phyloP scores from a whole-genome alignment of 2,797 vertebrate species.

The Craterocephalus amniculus region DNA sequence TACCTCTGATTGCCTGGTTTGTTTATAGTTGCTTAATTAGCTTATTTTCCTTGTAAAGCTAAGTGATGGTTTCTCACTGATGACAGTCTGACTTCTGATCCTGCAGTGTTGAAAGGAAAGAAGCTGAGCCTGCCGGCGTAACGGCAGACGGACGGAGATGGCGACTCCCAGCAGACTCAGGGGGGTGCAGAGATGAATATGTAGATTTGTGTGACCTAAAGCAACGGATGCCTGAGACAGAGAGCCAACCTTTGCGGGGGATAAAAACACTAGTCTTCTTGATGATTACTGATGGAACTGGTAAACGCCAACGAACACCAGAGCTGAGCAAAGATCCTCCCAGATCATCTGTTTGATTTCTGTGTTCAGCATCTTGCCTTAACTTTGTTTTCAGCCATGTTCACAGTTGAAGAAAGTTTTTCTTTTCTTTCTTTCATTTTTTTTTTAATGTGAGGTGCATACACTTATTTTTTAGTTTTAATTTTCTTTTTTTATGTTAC shows the following conservation, averaged over 20 bases:
- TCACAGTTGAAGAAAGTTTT: conserved; percentile 82
- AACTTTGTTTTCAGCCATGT: conserved; percentile 94
- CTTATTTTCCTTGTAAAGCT: not conserved
- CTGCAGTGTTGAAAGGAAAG: conserved; percentile 97
- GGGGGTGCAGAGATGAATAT: conserved; percentile 83
- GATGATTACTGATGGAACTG: conserved; percentile 81
- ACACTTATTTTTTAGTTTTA: conserved; percentile 52
- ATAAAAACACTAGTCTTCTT: conserved; percentile 78
- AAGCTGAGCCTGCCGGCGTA: conserved; percentile 99
- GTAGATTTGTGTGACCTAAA: conserved; percentile 80
- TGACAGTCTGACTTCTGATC: conserved; percentile 14
- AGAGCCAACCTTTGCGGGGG: conserved; percentile 70
- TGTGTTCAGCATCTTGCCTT: conserved; percentile 96
- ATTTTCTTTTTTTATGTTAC: conserved; percentile 53
- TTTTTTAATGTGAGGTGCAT: conserved; percentile 89
- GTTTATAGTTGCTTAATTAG: not conserved
- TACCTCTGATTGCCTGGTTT: not conserved
- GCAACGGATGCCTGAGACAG: conserved; percentile 88
- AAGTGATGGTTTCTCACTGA: not conserved
- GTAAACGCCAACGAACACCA: conserved; percentile 84
- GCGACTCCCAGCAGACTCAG: conserved; percentile 88
- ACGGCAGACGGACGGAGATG: conserved; percentile 80
- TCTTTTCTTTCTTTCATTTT: not conserved
- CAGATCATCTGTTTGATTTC: conserved; percentile 85
- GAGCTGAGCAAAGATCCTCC: conserved; percentile 83